Percentiles rank a stretch among this genome's conserved stretches.
Evolutionary conservation across 2,888 invertebrate genomes (phyloP).

Genomic region (Hypomecis atomaria): DNA sequence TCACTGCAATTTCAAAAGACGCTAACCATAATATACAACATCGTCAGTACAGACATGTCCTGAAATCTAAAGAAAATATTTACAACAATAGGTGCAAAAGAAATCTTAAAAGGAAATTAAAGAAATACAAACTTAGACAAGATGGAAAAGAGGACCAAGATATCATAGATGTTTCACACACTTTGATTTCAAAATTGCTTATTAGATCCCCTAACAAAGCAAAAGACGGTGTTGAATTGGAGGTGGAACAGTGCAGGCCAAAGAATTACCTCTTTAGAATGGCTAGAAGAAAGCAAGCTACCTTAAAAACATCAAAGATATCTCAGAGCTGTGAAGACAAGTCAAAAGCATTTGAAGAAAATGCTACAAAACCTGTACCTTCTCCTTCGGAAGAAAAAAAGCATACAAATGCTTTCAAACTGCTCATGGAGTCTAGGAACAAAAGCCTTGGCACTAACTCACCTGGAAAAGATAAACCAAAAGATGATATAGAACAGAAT

Average conservation of each 20-base stretch:
- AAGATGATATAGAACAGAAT: slow-evolving; percentile 54
- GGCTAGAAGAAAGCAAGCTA: slow-evolving; percentile 60
- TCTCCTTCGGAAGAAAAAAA: slow-evolving; percentile 55
- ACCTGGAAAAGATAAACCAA: slow-evolving; percentile 81
- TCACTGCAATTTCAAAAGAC: slow-evolving; percentile 30
- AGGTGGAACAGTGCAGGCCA: slow-evolving; percentile 52
- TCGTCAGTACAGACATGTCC: slow-evolving; percentile 47
- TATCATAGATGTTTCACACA: slow-evolving; percentile 71
- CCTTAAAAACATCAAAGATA: slow-evolving; percentile 37
- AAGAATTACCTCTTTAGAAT: slow-evolving; percentile 73
- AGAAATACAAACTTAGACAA: slow-evolving; percentile 72
- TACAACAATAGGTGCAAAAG: slow-evolving; percentile 63
- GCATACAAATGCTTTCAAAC: slow-evolving; percentile 85
- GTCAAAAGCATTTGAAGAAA: slow-evolving; percentile 21
- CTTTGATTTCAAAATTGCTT: slow-evolving; percentile 59
- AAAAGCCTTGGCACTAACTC: slow-evolving; percentile 87
- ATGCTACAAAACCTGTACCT: slow-evolving; percentile 30
- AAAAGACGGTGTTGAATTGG: slow-evolving; percentile 37
- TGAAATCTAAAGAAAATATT: slow-evolving; percentile 62
- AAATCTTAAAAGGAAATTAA: slow-evolving; percentile 67
- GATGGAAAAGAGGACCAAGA: slow-evolving; percentile 77
- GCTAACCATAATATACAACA: slow-evolving; percentile 40
- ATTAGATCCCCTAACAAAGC: slow-evolving; percentile 65
- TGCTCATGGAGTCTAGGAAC: slow-evolving; percentile 88
- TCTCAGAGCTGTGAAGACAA: slow-evolving; percentile 32